phyloP scores from a whole-genome alignment of 1,140 invertebrate species.

The Bombus impatiens region DNA sequence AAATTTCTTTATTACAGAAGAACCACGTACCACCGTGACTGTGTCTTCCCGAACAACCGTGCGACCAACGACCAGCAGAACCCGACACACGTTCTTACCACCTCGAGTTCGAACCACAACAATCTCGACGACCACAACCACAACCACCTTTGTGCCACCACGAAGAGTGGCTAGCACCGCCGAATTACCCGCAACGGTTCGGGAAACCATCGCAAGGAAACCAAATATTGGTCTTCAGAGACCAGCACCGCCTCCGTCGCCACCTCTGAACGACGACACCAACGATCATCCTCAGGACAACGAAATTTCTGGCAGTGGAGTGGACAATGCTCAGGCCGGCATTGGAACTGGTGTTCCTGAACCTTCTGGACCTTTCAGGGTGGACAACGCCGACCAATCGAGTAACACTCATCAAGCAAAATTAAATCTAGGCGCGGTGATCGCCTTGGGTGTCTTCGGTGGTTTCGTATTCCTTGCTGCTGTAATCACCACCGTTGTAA shows the following conservation, averaged over 20 bases:
- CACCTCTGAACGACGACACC: slow-evolving; percentile 58
- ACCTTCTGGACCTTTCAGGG: slow-evolving; percentile 85
- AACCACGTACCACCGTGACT: slow-evolving; percentile 47
- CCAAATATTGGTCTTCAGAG: slow-evolving; percentile 74
- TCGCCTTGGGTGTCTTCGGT: slow-evolving; percentile 94
- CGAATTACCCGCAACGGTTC: slow-evolving; percentile 76
- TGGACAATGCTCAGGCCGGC: slow-evolving; percentile 82
- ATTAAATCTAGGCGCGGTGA: slow-evolving; percentile 92
- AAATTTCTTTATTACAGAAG: slow-evolving; percentile 39
- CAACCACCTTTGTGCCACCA: slow-evolving; percentile 39
- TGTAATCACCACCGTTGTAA: slow-evolving; percentile 93
- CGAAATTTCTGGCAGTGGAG: slow-evolving; percentile 83
- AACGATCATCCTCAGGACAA: slow-evolving; percentile 83
- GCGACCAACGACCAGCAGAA: slow-evolving; percentile 69
- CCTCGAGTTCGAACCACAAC: slow-evolving; percentile 72
- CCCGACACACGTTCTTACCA: slow-evolving; percentile 72
- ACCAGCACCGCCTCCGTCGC: slow-evolving; percentile 42
- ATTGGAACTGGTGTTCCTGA: slow-evolving; percentile 85
- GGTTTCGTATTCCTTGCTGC: slow-evolving; percentile 95
- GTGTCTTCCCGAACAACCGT: slow-evolving; percentile 64
- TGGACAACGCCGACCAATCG: slow-evolving; percentile 85
- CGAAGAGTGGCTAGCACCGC: slow-evolving; percentile 42
- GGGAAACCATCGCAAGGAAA: slow-evolving; percentile 74
- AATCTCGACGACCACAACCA: slow-evolving; percentile 72
- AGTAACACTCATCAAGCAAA: slow-evolving; percentile 85